Base-by-base conservation (phyloP, 2,797 vertebrate genomes). In the Muraenolepis orangiensis region DNA sequence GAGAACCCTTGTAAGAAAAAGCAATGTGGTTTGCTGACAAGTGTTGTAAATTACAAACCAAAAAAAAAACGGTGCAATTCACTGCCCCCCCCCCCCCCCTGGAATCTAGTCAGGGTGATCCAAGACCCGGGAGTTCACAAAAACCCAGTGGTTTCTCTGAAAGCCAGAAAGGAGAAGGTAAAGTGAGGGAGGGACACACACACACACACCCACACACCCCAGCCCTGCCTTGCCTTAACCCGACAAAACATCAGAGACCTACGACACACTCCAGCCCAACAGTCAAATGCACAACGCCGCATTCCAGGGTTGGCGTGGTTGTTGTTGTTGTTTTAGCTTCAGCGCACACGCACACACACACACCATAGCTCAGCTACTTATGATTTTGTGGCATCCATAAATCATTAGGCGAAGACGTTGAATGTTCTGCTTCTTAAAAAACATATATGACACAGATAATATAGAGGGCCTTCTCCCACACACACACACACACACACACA, bases 21-120 rank as follows among this genome's bases (percentile, higher is more conserved):
- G 86, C 85, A 87, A 83, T 93, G 92, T 88, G 93, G 92, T 91
- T 83, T 87, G 87, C 81, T 88, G 84, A 87, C 85, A 80, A 86
- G 87, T 70, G 68, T 77, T 87, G 87, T 93, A 94, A 94, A 93
- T 93, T 91, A 91, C 89, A 85, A 90, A 91, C 89, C 89, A 85
- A 90, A 91, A 89, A 74, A 80, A 76, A 85, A 85, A 81, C 67
- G 68, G 86, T 76, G 84, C 89, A 90, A 91, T 91, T 90, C 91
- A 66, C 87, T 79, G 88, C 85, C 81, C 51, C 75, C 2, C 90
- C 91, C 29, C 87, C 78, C 87, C 85, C 81, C 51, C 75, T 1
- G 7, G 76, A 83, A 66, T 80, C 79, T 66, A n/a, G 80, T 85
- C 80, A 74, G 76, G 32, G 79, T 36, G 36, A 61, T 84, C 72